Evolutionary conservation across 2,888 invertebrate species (phyloP), one percentile per base, ranked within the genome.

Genomic region (Thalpophila matura): DNA sequence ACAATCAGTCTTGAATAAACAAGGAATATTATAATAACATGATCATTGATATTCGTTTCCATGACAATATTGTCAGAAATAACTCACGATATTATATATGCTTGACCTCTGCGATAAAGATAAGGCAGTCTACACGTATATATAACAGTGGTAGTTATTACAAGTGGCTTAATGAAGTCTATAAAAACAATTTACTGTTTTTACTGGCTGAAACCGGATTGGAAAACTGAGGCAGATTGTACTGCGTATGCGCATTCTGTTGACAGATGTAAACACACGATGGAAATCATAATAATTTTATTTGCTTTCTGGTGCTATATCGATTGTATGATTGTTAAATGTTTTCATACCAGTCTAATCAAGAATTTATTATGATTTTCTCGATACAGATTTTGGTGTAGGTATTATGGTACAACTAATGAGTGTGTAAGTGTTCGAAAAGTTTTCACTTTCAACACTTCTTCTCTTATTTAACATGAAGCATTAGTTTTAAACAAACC

Each of bases 161-260:
- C 58, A 63, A 69, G 59, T 73, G 58, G 33, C 31, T 38, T 57
- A 54, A 54, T 70, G 43, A 74, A 61, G 60, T 51, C 74, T 46
- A 50, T 67, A 20, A 57, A 67, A 64, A 35, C 47, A 67, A 70
- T 62, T 49, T 40, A 69, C 46, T 33, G 59, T 61, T 57, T 37
- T 40, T 45, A 65, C 70, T 27, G 40, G 71, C 40, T 35, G 3
- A 10, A 45, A 70, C 62, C n/a, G 58, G 64, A 63, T 70, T 24
- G 61, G 29, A 69, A 73, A 79, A 75, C 61, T 58, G 59, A 49
- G 29, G 64, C 73, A 46, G 63, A 66, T 59, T 59, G 66, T 51
- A 64, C 55, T 53, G 65, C 55, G 37, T 78, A 51, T 31, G 47
- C 47, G 45, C 37, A 47, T 60, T 56, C 60, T 56, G 56, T 43